Percentiles rank a stretch among this genome's conserved stretches.
Conservation (phyloP, 2,113 vertebrate genomes). For the Tachycineta bicolor region DNA sequence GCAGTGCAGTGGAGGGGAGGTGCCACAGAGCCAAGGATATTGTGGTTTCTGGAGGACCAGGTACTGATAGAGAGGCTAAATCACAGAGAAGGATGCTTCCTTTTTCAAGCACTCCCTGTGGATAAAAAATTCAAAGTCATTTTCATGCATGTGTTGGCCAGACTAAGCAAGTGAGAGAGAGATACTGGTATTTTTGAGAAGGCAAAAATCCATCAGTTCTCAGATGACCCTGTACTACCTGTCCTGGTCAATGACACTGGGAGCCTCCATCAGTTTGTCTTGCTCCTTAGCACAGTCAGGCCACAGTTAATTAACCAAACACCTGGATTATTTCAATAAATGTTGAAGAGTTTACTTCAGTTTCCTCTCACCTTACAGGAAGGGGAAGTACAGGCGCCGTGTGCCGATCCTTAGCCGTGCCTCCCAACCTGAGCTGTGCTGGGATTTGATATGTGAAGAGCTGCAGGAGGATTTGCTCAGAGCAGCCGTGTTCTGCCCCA, state of each 20-base stretch:
- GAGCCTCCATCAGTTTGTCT: not conserved
- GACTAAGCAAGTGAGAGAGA: not conserved
- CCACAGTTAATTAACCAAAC: not conserved
- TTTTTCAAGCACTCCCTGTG: not conserved
- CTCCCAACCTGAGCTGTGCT: not conserved
- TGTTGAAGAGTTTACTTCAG: not conserved
- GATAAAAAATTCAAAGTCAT: not conserved
- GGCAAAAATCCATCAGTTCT: not conserved
- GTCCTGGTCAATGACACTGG: not conserved
- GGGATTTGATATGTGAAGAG: rapidly evolving
- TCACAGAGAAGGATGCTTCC: not conserved
- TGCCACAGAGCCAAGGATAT: conserved; percentile 30
- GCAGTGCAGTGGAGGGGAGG: not conserved
- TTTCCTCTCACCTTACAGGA: not conserved
- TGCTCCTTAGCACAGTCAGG: not conserved
- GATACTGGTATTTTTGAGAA: not conserved
- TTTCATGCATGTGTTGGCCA: not conserved
- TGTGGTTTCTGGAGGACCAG: not conserved
- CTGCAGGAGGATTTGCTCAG: not conserved
- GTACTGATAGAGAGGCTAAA: not conserved
- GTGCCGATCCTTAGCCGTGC: not conserved
- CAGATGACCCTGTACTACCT: not conserved
- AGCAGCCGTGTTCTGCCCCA: not conserved
- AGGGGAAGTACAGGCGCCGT: not conserved
- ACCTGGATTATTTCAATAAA: not conserved